These are phyloP conservation scores for Leptinotarsa lineolata DNA, from an alignment of 1,140 invertebrate genomes.

Conservation along the genomic window DNA sequence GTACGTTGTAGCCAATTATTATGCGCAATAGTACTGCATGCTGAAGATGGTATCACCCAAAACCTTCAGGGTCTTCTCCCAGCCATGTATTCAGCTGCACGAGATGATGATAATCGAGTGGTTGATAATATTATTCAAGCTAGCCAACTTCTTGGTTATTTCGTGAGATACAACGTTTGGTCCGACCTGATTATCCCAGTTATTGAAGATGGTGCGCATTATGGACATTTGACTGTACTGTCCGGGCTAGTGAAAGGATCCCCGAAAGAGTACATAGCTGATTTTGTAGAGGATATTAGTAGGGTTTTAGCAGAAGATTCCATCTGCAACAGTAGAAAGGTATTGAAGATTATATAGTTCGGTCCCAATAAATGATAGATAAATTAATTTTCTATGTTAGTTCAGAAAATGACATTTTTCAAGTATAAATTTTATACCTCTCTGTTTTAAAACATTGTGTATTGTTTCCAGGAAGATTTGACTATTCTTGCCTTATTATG, in stretches of 20 bases:
- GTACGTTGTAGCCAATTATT: conserved; percentile 75
- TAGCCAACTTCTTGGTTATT: conserved; percentile 34
- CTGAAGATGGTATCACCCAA: conserved; percentile 71
- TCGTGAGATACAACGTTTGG: conserved; percentile 59
- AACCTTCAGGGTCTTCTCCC: conserved; percentile 66
- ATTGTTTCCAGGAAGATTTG: no score
- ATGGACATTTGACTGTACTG: conserved; percentile 61
- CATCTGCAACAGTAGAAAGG: conserved; percentile 56
- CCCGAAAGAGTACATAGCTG: conserved; percentile 43
- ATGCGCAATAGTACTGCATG: conserved; percentile 69
- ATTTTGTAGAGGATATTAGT: conserved; percentile 48
- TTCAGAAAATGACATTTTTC: no score
- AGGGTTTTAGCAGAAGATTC: conserved; percentile 49
- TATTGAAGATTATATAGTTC: conserved; percentile 21
- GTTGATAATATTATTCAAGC: conserved; percentile 61
- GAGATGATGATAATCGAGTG: conserved; percentile 66
- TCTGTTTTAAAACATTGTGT: no score
- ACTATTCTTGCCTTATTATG: no score
- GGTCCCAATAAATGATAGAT: no score
- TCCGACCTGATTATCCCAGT: conserved; percentile 59
- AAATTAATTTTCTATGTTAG: no score
- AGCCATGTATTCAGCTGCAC: conserved; percentile 63
- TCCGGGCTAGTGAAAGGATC: conserved; percentile 59
- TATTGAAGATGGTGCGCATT: conserved; percentile 57
- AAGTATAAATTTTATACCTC: no score